These are phyloP conservation scores for Planiliza haematocheilus DNA, from an alignment of 2,113 vertebrate genomes.

Conservation along the genomic window DNA sequence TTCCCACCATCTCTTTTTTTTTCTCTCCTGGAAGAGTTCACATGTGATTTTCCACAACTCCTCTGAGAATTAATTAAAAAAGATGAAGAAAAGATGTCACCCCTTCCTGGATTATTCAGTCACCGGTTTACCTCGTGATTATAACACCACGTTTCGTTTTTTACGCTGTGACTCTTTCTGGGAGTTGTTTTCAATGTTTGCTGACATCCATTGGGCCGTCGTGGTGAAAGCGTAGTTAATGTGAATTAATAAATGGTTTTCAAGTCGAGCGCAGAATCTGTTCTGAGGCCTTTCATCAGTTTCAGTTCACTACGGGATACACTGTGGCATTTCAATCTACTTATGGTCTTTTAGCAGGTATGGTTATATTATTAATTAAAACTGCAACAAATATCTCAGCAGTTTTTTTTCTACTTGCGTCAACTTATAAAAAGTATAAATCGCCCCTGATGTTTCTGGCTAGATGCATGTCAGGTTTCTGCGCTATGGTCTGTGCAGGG, in stretches of 20 bases:
- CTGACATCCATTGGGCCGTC: constrained; percentile 10
- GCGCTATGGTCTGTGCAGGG: too few relatives aligned
- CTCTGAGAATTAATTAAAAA: constrained; percentile 73
- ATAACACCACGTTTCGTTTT: not conserved
- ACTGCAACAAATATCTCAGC: too few relatives aligned
- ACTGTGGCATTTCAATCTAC: too few relatives aligned
- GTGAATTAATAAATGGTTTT: not conserved
- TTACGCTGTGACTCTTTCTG: constrained; percentile 20
- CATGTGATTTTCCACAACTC: constrained; percentile 60
- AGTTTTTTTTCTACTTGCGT: too few relatives aligned
- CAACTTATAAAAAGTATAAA: too few relatives aligned
- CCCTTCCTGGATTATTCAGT: constrained; percentile 52
- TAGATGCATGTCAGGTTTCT: too few relatives aligned
- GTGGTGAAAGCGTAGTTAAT: constrained; percentile 14
- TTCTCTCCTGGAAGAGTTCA: constrained; percentile 40
- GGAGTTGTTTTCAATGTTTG: constrained; percentile 33
- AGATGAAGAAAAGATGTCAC: constrained; percentile 57
- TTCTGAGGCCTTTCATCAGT: not conserved
- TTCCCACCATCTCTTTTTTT: constrained; percentile 31
- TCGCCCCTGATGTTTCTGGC: too few relatives aligned
- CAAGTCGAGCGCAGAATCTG: too few relatives aligned
- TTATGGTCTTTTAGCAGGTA: too few relatives aligned
- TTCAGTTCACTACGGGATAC: too few relatives aligned
- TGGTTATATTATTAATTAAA: too few relatives aligned
- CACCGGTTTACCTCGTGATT: constrained; percentile 34